Evolutionary conservation across 2,113 vertebrate species (phyloP), one percentile per base, ranked within the genome.

Genomic region (Aspidoscelis tigris): DNA sequence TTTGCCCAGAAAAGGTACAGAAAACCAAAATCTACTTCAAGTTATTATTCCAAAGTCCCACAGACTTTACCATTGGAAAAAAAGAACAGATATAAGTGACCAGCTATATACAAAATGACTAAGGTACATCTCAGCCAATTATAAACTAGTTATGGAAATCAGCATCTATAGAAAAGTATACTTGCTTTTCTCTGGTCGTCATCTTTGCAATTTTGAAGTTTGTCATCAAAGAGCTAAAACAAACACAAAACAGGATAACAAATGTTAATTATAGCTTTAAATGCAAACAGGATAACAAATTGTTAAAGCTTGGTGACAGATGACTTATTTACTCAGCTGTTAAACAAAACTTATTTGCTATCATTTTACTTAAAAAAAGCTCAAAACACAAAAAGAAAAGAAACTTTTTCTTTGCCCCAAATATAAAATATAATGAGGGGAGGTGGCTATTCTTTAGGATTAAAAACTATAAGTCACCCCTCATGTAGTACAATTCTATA

Each of bases 131-230:
- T 72, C 71, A 43, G 14, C 14, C n/a, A 77, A 68, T 66, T 0
- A 5, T 61, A 71, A 22, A 89, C n/a, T 75, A n/a, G 21, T 10
- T 74, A 76, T 43, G 44, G 43, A 87, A 88, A 84, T 53, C 61
- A 47, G 11, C 76, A 92, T 66, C 65, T 86, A 75, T 88, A 83
- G 55, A 88, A 22, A 90, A 86, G 82, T 88, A 78, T 94, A 97
- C 96, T 98, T 96, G 98, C 99, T 95, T 97, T 98, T 96, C 98
- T 97, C 84, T 99, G 98, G 90, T 99, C 99, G 96, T 99, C 99
- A 95, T 99, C 98, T 95, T 97, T 99, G 96, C 97, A 99, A 94
- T 97, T 98, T 95, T 98, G 98, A 96, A 99, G 97, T 87, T 99
- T 99, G 90, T 99, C 98, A 97, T 99, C 99, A 95, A 99, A 99